Conservation (phyloP, 1,140 invertebrate species). For the Papilio polyxenes region DNA sequence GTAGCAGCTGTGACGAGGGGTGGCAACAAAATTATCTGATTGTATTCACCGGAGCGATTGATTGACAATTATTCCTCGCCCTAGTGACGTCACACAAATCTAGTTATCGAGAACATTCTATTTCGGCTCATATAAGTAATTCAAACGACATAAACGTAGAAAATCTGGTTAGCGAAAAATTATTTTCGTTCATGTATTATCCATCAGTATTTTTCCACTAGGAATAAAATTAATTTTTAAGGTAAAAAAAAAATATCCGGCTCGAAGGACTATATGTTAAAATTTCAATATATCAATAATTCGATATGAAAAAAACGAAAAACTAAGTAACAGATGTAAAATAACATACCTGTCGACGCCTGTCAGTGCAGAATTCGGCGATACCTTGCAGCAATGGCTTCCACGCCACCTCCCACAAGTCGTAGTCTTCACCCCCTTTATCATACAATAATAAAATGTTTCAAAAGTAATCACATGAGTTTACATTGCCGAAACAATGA, state of each 20-base stretch:
- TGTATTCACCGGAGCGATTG: conserved; percentile 13
- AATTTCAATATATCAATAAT: neutral
- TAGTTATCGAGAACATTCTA: conserved; percentile 1
- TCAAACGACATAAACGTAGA: neutral
- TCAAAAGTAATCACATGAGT: neutral
- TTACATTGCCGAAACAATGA: neutral
- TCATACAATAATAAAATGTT: conserved; percentile 26
- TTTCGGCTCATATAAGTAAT: neutral
- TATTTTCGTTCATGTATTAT: neutral
- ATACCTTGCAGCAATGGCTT: conserved; percentile 96
- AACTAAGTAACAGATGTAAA: neutral
- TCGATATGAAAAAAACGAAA: neutral
- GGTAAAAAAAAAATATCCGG: neutral
- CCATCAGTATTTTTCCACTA: neutral
- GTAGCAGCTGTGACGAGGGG: neutral
- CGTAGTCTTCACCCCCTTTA: conserved; percentile 83
- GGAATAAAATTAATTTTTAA: neutral
- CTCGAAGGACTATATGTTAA: neutral
- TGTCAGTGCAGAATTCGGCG: conserved; percentile 95
- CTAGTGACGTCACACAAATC: conserved; percentile 4
- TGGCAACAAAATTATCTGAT: neutral
- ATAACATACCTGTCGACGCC: conserved; percentile 84
- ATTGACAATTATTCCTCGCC: conserved; percentile 18
- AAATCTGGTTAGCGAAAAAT: neutral
- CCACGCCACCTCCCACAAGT: conserved; percentile 96